Base-by-base conservation (phyloP, 2,888 invertebrate species). In the Hyppa rectilinea region DNA sequence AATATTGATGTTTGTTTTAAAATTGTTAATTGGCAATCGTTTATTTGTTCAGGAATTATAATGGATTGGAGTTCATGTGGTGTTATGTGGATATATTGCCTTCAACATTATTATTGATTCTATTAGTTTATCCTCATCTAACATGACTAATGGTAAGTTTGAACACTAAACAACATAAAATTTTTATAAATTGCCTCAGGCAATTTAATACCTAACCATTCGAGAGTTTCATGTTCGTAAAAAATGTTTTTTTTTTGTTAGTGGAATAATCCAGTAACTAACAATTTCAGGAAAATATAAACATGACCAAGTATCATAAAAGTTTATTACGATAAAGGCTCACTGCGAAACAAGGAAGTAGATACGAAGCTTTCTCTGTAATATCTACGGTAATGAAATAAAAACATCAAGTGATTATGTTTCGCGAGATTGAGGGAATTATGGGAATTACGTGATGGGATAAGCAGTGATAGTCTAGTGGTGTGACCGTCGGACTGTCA, bases 1-100 rank as follows among this genome's bases (percentile, higher is more conserved):
- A 38, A 74, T 60, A 71, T 72, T 70, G 63, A 75, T 77, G 62
- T 47, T 40, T 71, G 64, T 75, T 81, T 67, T 71, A 52, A 73
- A 78, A 68, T 50, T 62, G 63, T 23, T 63, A 34, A 66, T 78
- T 78, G 50, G 34, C 50, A 47, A 47, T 60, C 56, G 58, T 50
- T 47, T 55, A n/a, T n/a, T 52, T 38, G 38, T 23, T 47, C 10
- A 50, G 49, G 26, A 65, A 29, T 52, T 72, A 66, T 66, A 29
- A 74, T 14, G n/a, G 49, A 66, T 61, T 29, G 29, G 14, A 40
- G 43, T 73, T 43, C 29, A 14, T 10, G 9, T 31, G 43, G 20
- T 4, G 9, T 36, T 61, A 38, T 0, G n/a, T 6, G 23, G 20
- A 67, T 43, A 52, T 7, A 43, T 36, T 6, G 36, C 1, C 2